phyloP scores from a whole-genome alignment of 2,797 vertebrate species.

The Sciaenops ocellatus region DNA sequence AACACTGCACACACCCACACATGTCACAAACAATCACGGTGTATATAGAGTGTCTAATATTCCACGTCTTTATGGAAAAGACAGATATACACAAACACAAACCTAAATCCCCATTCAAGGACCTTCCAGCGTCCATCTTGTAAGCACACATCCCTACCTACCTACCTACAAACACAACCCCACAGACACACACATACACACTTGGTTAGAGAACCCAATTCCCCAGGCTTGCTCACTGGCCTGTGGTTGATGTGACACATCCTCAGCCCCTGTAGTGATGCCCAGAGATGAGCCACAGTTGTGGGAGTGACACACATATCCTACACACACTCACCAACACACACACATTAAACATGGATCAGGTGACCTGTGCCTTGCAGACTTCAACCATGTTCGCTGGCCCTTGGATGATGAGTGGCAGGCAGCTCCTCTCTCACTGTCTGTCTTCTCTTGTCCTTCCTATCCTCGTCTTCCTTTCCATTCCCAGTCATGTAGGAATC shows the following conservation, averaged over 20 bases:
- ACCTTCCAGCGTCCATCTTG: conserved; percentile 9
- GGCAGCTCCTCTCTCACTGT: conserved; percentile 58
- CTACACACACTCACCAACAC: conserved; percentile 35
- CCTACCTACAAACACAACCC: conserved; percentile 13
- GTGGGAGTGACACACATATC: conserved; percentile 51
- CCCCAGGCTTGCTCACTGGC: conserved; percentile 79
- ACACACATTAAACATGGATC: conserved; percentile 72
- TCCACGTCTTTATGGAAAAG: conserved; percentile 5
- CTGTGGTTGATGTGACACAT: conserved; percentile 85
- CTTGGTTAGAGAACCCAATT: conserved; percentile 50
- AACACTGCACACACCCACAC: not conserved
- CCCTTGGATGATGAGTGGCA: conserved; percentile 81
- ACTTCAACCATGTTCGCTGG: conserved; percentile 79
- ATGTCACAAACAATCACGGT: conserved; percentile 7
- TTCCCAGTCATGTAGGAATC: conserved; percentile 32
- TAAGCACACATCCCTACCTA: conserved; percentile 23
- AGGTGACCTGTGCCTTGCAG: conserved; percentile 76
- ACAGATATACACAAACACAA: conserved; percentile 15
- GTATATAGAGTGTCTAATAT: not conserved
- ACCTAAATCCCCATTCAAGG: not conserved
- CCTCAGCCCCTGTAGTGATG: conserved; percentile 78
- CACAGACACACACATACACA: conserved; percentile 18
- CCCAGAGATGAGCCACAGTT: conserved; percentile 76
- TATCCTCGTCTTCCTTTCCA: conserved; percentile 23
- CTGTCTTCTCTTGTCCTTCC: conserved; percentile 29